Evolutionary conservation across 2,888 invertebrate species (phyloP), one percentile per base, ranked within the genome.

Genomic region (Corbicula japonica): DNA sequence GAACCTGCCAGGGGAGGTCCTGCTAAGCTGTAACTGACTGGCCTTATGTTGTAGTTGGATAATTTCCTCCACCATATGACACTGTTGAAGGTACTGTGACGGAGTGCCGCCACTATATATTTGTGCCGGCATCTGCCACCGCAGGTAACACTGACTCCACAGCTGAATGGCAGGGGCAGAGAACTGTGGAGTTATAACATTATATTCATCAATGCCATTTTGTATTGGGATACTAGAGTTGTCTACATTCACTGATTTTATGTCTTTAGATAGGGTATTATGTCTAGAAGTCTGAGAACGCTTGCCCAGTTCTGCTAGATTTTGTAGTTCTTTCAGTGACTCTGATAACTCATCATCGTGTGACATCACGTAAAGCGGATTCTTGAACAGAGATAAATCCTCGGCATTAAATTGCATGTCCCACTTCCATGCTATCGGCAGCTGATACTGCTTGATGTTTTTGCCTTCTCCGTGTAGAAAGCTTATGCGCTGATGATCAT

Each of bases 121-220:
- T 94, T 98, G 97, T 6, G 97, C 95, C 26, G 97, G 96, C 26
- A 96, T 96, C 90, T 97, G 95, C 97, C 97, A 98, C 34, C 98
- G 96, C 92, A 97, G 96, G 94, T 97, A 98, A 94, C 97, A 98
- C 93, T 97, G 97, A 74, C 96, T 94, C 98, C 98, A 98, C 52
- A 98, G 93, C 80, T 96, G 96, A 86, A 91, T 76, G 28, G 84
- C 65, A 2, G 86, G 71, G 8, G 83, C 72, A 1, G 85, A 78
- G 38, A 71, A 80, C 15, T 84, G 60, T 21, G 90, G 90, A 5
- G 77, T 75, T 32, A 91, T 73, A 35, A 74, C 65, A 34, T 72
- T 73, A 76, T 63, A 44, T 70, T 65, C 30, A 54, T 79, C 23
- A 61, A 74, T 52, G 44, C 63, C 62, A 54, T 50, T 71, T 48